Conservation (phyloP, 2,113 vertebrate genomes). For the Halichoerus grypus region DNA sequence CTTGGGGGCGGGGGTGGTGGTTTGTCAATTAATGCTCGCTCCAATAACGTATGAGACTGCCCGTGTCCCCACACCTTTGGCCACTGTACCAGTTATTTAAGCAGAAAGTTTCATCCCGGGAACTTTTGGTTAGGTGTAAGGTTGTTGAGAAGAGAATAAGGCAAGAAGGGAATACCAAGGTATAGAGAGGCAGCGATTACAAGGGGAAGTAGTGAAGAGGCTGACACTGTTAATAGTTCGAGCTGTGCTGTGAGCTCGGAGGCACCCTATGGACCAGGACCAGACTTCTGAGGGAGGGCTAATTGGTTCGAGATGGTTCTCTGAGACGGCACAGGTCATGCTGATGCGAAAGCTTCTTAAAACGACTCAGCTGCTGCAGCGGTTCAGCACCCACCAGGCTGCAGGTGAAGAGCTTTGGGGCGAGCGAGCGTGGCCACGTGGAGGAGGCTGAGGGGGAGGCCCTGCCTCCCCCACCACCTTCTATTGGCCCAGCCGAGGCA, state of each 20-base stretch:
- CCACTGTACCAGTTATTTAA: neutral
- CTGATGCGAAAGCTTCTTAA: neutral
- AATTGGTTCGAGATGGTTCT: neutral
- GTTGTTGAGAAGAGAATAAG: neutral
- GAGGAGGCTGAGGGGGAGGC: neutral
- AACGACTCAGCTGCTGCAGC: neutral
- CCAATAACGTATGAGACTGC: neutral
- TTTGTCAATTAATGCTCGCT: neutral
- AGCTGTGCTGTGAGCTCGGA: neutral
- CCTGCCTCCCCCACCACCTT: fast-evolving
- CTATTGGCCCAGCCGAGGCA: neutral
- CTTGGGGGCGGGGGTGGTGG: neutral
- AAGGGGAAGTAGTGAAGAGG: neutral
- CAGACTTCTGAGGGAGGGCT: neutral
- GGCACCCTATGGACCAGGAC: neutral
- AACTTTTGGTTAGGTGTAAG: neutral
- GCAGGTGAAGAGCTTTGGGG: neutral
- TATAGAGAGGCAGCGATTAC: neutral
- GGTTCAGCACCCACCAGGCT: neutral
- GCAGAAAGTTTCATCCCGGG: neutral
- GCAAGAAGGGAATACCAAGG: neutral
- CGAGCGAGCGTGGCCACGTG: neutral
- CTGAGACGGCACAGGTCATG: neutral
- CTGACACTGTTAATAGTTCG: neutral
- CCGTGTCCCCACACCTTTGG: neutral